Base-by-base conservation (phyloP, 2,113 vertebrate genomes). In the Neoarius graeffei region DNA sequence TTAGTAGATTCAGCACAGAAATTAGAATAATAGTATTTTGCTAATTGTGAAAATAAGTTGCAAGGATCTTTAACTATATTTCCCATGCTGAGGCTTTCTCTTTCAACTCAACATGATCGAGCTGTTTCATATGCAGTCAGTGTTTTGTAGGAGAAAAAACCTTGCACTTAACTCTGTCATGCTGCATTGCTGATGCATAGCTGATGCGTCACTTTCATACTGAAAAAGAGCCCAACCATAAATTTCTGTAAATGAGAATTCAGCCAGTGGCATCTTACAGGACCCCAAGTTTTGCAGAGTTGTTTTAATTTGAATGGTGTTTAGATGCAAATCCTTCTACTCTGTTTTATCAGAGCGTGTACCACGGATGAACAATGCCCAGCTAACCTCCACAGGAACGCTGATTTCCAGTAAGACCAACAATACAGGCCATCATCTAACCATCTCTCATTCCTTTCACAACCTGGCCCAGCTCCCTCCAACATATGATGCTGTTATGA, bases 381-480 rank as follows among this genome's bases (percentile, higher is more conserved):
- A 96, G 92, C 91, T 96, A 86, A 93, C 95, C 89, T 93, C 95
- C 1, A 94, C 95, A 1, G 93, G 93, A 77, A 82, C 85, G 0
- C 91, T 96, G 66, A 89, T 95, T 0, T 94, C 94, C 83, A 90
- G 94, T 92, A 96, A 97, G 84, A 96, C 97, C 88, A 95, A 93
- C 90, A 97, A 95, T 35, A 69, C 88, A 52, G 62, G 85, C 56
- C 88, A 84, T 25, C 95, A 94, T 84, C 93, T 96, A 25, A 94
- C 96, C 88, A 96, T 97, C 92, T 97, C 97, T 0, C 95, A 97
- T 86, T 98, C 97, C 83, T 97, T 97, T 93, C 97, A 98, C 95
- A 97, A 98, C 93, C 95, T 98, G 89, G 97, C 97, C 3, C 97
- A 97, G 89, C 95, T 97, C 89, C 97, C 97, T 15, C 97, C 97